Evolutionary conservation across 2,113 vertebrate genomes (phyloP).

Genomic region (Chloropsis cyanopogon): DNA sequence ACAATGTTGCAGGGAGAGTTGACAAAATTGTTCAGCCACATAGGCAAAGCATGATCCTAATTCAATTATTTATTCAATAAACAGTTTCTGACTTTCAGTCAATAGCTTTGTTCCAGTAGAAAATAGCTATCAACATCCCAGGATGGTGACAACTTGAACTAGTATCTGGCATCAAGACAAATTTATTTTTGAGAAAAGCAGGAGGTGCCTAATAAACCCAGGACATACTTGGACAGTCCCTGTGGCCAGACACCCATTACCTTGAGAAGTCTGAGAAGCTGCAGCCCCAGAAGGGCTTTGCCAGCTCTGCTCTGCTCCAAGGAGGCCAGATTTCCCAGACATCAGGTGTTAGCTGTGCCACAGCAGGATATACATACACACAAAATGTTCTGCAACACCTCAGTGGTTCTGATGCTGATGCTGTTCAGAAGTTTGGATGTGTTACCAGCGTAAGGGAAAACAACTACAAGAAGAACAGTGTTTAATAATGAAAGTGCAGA

Average conservation of each 20-base stretch:
- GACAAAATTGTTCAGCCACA: background rate
- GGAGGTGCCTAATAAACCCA: background rate
- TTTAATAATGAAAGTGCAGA: background rate
- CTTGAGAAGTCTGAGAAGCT: background rate
- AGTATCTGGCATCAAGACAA: background rate
- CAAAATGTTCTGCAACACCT: background rate
- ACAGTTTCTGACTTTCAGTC: background rate
- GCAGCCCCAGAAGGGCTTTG: background rate
- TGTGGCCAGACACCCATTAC: background rate
- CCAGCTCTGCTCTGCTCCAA: background rate
- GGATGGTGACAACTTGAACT: background rate
- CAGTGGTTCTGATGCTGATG: background rate
- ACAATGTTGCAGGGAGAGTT: background rate
- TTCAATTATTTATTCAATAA: constrained; percentile 1
- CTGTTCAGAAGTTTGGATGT: background rate
- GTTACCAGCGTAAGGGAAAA: background rate
- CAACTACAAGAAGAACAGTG: background rate
- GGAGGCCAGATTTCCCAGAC: background rate
- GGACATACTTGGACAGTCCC: background rate
- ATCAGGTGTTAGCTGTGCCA: background rate
- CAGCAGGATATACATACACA: background rate
- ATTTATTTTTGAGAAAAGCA: background rate
- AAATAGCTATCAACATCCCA: background rate
- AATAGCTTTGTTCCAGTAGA: background rate
- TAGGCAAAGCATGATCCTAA: background rate